phyloP scores from a whole-genome alignment of 2,113 vertebrate genomes.

The Psilopogon haemacephalus region DNA sequence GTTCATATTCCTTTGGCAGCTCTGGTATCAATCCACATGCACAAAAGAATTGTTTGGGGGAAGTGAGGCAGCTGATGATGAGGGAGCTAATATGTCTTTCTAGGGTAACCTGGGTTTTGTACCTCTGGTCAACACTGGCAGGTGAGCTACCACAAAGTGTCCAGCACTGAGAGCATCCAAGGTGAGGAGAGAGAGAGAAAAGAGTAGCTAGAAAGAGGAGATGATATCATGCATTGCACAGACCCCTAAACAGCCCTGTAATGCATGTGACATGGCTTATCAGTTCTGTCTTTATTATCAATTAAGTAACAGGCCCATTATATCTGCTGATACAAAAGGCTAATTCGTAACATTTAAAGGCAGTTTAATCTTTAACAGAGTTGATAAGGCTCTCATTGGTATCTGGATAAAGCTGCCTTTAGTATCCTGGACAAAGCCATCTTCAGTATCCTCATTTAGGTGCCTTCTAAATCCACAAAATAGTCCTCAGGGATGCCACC shows the following conservation, averaged over 20 bases:
- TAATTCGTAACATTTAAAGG: background rate
- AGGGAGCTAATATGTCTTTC: background rate
- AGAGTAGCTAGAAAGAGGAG: background rate
- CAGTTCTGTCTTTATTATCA: background rate
- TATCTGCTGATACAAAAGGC: background rate
- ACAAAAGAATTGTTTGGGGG: background rate
- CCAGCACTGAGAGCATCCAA: background rate
- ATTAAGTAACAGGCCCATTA: background rate
- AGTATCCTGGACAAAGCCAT: background rate
- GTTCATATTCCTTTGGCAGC: background rate
- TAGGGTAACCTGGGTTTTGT: background rate
- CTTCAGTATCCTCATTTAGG: background rate
- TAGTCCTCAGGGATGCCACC: background rate
- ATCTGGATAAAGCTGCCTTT: background rate
- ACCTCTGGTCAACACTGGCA: background rate
- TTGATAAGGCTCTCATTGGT: background rate
- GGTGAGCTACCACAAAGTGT: background rate
- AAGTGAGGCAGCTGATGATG: too few relatives aligned
- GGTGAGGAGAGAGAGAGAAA: background rate
- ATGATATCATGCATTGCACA: background rate
- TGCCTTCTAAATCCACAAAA: background rate
- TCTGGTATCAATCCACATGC: rapidly evolving
- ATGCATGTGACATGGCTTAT: background rate
- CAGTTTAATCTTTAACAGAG: background rate
- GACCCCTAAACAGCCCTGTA: background rate